Evolutionary conservation across 2,113 vertebrate genomes (phyloP).

Genomic region (Regulus satrapa): DNA sequence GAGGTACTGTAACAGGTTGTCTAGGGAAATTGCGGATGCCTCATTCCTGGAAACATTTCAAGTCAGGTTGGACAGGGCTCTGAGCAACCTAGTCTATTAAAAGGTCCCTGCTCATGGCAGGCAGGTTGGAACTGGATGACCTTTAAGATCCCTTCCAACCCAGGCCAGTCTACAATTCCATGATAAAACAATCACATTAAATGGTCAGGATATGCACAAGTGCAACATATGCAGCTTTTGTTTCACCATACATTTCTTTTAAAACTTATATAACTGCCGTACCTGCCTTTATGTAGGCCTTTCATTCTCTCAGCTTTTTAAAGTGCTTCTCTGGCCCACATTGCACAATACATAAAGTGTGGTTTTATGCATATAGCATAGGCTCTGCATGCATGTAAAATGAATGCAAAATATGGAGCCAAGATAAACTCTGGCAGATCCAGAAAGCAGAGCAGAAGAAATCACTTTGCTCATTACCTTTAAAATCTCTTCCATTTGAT

Average conservation of each 20-base stretch:
- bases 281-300: not conserved
- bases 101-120: not conserved
- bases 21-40: not conserved
- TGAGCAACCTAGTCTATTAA: not conserved
- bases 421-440: conserved; percentile 7
- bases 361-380: not conserved
- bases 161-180: not conserved
- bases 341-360: not conserved
- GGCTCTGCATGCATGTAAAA: not conserved
- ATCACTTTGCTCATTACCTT: not conserved
- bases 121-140: not conserved
- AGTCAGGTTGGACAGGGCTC: not conserved
- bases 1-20: not conserved
- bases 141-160: not conserved
- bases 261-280: not conserved
- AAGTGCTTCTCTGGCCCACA: not conserved
- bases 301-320: not conserved
- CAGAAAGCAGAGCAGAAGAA: not conserved
- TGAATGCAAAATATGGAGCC: conserved; percentile 23
- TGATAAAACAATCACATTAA: not conserved
- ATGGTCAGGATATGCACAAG: not conserved
- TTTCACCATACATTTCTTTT: not conserved
- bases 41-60: not conserved
- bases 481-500: conserved; percentile 12
- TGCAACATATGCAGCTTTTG: not conserved